A percentile compares a stretch with the other conserved stretches of the same genome.
phyloP scores from a whole-genome alignment of 2,888 invertebrate species.

The Melanophora roralis region DNA sequence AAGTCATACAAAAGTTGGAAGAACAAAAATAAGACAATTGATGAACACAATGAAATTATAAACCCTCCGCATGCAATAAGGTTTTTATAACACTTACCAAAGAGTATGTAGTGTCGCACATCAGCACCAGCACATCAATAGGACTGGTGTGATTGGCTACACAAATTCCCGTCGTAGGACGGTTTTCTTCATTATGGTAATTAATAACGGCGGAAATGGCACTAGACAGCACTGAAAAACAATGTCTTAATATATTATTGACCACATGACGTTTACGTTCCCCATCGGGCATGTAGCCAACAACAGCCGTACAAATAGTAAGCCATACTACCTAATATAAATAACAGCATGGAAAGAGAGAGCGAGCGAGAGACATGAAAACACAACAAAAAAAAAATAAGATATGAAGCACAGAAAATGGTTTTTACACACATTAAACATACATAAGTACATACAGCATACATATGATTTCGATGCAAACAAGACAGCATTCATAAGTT shows the following conservation, averaged over 20 bases:
- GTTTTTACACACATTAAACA: conserved; percentile 27
- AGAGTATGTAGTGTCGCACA: conserved; percentile 98
- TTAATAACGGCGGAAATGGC: conserved; percentile 93
- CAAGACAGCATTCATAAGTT: conserved; percentile 35
- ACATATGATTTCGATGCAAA: conserved; percentile 4
- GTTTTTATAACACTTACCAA: conserved; percentile 85
- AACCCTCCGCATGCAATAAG: conserved; percentile 2
- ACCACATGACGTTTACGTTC: conserved; percentile 88
- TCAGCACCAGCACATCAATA: conserved; percentile 96
- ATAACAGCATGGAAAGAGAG: conserved; percentile 35
- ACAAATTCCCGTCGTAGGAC: conserved; percentile 90
- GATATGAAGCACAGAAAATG: conserved; percentile 55
- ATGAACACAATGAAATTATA: conserved; percentile 10
- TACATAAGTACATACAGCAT: neutral
- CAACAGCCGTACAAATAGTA: conserved; percentile 89
- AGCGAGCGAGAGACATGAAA: conserved; percentile 31
- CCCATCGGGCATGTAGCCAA: conserved; percentile 89
- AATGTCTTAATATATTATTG: conserved; percentile 88
- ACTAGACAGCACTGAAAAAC: conserved; percentile 94
- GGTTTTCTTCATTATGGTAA: conserved; percentile 91
- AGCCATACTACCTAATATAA: conserved; percentile 89
- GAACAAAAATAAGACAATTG: conserved; percentile 9
- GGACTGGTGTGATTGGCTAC: conserved; percentile 99
- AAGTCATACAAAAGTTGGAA: neutral
- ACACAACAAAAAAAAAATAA: conserved; percentile 39